Percentiles rank a stretch among this genome's conserved stretches.
Evolutionary conservation across 1,140 invertebrate species (phyloP).

Genomic region (Pachypsylla venusta): DNA sequence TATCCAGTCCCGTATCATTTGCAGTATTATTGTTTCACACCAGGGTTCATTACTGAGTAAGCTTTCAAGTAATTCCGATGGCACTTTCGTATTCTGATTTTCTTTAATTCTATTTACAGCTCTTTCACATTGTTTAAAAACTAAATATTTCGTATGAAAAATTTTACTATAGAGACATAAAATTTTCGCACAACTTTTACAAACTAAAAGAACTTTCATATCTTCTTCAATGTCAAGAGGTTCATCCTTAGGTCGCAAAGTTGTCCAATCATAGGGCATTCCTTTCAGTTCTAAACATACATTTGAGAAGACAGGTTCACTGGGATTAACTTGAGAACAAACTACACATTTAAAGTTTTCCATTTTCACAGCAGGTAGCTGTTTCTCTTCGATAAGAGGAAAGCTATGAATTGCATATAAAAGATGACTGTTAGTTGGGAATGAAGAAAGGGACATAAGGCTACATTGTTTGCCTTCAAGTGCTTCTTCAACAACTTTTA

Average conservation of each 20-base stretch:
- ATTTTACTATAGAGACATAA: conserved; percentile 2
- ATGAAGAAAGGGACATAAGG: background rate
- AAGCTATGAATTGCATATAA: conserved; percentile 4
- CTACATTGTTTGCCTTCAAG: conserved; percentile 1
- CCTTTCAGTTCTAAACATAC: background rate
- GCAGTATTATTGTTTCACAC: background rate
- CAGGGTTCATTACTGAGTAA: conserved; percentile 6
- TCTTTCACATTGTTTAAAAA: background rate
- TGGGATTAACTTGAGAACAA: background rate
- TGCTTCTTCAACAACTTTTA: background rate
- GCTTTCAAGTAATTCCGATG: background rate
- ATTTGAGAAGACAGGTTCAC: background rate
- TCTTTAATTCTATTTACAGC: background rate
- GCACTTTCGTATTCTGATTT: background rate
- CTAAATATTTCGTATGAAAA: conserved; percentile 4
- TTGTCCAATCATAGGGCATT: background rate
- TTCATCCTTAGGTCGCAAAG: background rate
- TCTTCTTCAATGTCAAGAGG: background rate
- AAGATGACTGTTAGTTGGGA: background rate
- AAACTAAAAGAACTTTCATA: background rate
- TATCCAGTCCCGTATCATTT: background rate
- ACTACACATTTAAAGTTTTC: background rate
- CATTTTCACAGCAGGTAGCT: conserved; percentile 6
- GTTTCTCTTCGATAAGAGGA: conserved; percentile 5
- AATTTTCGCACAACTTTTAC: background rate